These are phyloP conservation scores for Lymantria monacha DNA, from an alignment of 2,888 invertebrate species.

Conservation along the genomic window DNA sequence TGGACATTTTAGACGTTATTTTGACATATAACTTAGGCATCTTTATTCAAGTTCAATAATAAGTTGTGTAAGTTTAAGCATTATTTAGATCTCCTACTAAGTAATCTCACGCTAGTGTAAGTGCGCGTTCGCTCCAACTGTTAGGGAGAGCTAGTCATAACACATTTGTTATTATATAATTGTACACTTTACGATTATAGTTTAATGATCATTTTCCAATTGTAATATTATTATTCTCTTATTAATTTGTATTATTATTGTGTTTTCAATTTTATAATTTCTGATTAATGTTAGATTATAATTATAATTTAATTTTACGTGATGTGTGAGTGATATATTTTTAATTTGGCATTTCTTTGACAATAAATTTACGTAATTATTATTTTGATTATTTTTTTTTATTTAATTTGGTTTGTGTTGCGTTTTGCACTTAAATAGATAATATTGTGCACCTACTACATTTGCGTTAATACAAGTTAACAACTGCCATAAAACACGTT, in stretches of 20 bases:
- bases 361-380: slow-evolving; percentile 33
- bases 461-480: too few species aligned
- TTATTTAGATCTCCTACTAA: slow-evolving; percentile 62
- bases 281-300: slow-evolving; percentile 25
- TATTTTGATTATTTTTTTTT: slow-evolving; percentile 28
- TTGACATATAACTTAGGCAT: slow-evolving; percentile 40
- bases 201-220: slow-evolving; percentile 41
- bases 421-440: neutral
- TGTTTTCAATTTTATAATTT: slow-evolving; percentile 36
- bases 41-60: slow-evolving; percentile 33
- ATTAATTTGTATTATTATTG: slow-evolving; percentile 34
- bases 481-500: too few species aligned
- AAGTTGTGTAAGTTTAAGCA: slow-evolving; percentile 40
- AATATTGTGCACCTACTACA: too few species aligned
- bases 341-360: slow-evolving; percentile 27
- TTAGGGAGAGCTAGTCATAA: slow-evolving; percentile 65
- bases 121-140: slow-evolving; percentile 32
- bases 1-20: slow-evolving; percentile 11
- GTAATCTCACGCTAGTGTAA: slow-evolving; percentile 54
- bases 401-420: slow-evolving; percentile 8
- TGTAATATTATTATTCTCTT: slow-evolving; percentile 44
- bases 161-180: slow-evolving; percentile 35
- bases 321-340: slow-evolving; percentile 27
- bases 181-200: slow-evolving; percentile 22
- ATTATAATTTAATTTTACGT: slow-evolving; percentile 23